These are phyloP conservation scores for Crotalus viridis DNA, from an alignment of 2,113 vertebrate genomes.

Conservation along the genomic window DNA sequence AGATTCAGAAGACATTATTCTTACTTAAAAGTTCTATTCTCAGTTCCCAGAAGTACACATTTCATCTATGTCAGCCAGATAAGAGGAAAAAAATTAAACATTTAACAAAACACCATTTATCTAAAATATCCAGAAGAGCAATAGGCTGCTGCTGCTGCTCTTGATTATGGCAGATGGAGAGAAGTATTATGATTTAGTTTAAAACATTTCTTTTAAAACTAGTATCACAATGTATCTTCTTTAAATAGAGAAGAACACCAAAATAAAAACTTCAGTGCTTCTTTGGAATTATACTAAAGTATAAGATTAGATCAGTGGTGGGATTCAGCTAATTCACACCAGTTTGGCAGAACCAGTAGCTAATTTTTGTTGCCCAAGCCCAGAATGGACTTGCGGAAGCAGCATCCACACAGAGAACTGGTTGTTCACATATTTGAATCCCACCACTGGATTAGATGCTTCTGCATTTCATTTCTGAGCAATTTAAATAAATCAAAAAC, in stretches of 20 bases:
- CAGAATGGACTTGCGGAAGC: too few species aligned
- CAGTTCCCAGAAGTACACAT: background rate
- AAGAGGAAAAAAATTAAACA: background rate
- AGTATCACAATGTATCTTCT: constrained; percentile 18
- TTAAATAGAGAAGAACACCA: constrained; percentile 31
- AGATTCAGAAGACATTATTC: background rate
- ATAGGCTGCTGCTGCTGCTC: background rate
- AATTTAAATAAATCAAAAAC: constrained; percentile 14
- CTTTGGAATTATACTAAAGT: background rate
- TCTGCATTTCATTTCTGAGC: constrained; percentile 24
- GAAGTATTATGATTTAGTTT: background rate
- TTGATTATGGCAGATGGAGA: background rate
- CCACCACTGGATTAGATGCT: background rate
- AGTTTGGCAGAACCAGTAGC: too few species aligned
- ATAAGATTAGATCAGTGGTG: background rate
- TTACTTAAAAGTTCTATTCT: background rate
- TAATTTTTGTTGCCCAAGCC: too few species aligned
- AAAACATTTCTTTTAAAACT: constrained; percentile 16
- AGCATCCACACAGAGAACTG: too few species aligned
- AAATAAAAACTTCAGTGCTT: constrained; percentile 36
- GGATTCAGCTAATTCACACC: too few species aligned
- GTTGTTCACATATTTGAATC: too few species aligned
- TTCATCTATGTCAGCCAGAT: background rate
- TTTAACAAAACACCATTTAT: background rate
- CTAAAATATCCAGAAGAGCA: background rate